Evolutionary conservation across 2,113 vertebrate genomes (phyloP), one percentile per base, ranked within the genome.

Genomic region (Cyanistes caeruleus): DNA sequence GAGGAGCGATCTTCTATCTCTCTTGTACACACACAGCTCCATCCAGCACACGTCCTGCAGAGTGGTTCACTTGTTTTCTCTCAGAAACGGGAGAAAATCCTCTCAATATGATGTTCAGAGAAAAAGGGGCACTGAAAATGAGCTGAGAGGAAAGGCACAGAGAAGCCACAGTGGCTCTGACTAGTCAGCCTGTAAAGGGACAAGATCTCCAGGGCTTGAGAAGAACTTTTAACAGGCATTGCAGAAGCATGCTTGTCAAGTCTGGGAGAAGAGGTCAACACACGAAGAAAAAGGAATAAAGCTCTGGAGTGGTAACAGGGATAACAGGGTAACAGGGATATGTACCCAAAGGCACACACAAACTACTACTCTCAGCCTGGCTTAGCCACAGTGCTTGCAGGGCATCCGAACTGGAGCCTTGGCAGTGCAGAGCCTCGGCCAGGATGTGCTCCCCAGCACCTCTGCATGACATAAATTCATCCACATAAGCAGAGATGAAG

Each of bases 31-130:
- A 44, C 23, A 41, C n/a, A 67, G 27, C 11, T 73, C 49, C 39
- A 19, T 8, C 55, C 87, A 46, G 59, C 0, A 0, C 39, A 48
- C 0, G 0, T 33, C 33, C n/a, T 4, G 1, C 2, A 1, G 8
- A 83, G 58, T 5, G 22, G 37, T 18, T 58, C 63, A 31, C 11
- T 27, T 23, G 37, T 31, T 41, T 52, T 73, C 31, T 46, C 48
- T 67, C 39, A 81, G 51, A 89, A 81, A 89, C 2, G 25, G 25
- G 37, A 90, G 44, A 70, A 31, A n/a, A 58, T 14, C n/a, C 86
- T 81, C 48, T 73, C 68, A 74, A 43, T 59, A 67, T 9, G 27
- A 78, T 84, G 48, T 84, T 74, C 73, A 81, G 27, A 83, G 79
- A 46, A 83, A 93, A 90, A 56, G 4, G 7, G 30, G 23, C 0